A percentile compares a stretch with the other conserved stretches of the same genome.
Evolutionary conservation across 2,113 vertebrate genomes (phyloP).

Genomic region (Oncorhynchus keta): DNA sequence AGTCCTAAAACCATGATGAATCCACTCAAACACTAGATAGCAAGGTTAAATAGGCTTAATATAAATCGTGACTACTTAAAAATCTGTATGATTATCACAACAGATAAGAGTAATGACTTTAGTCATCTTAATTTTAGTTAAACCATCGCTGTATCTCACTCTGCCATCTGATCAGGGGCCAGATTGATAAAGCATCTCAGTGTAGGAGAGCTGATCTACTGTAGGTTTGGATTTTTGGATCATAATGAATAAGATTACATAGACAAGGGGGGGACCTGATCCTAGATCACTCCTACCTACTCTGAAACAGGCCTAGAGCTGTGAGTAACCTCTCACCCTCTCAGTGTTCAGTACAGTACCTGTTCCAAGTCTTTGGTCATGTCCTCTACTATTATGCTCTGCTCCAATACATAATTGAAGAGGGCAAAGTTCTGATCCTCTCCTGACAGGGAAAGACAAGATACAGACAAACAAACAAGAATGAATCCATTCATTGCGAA

Average conservation of each 20-base stretch:
- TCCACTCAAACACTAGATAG: not conserved
- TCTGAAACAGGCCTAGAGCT: too few relatives aligned
- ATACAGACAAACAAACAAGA: not conserved
- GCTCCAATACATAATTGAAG: conserved; percentile 29
- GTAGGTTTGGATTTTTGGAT: not conserved
- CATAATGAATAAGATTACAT: not conserved
- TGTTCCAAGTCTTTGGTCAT: conserved; percentile 6
- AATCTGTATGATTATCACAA: too few relatives aligned
- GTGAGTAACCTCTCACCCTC: not conserved
- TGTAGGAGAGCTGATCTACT: not conserved
- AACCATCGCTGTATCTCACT: too few relatives aligned
- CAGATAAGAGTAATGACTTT: too few relatives aligned
- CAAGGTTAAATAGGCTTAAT: not conserved
- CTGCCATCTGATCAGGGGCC: too few relatives aligned
- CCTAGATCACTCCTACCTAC: too few relatives aligned
- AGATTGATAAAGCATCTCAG: too few relatives aligned
- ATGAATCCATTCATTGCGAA: too few relatives aligned
- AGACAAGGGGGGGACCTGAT: not conserved
- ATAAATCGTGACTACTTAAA: too few relatives aligned
- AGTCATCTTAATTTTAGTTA: too few relatives aligned
- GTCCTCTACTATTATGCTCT: conserved; percentile 12
- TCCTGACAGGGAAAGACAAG: conserved; percentile 1
- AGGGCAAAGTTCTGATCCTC: conserved; percentile 27
- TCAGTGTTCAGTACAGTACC: conserved; percentile 6
- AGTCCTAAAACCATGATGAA: not conserved